Evolutionary conservation across 2,113 vertebrate genomes (phyloP).

Genomic region (Boleophthalmus pectinirostris): DNA sequence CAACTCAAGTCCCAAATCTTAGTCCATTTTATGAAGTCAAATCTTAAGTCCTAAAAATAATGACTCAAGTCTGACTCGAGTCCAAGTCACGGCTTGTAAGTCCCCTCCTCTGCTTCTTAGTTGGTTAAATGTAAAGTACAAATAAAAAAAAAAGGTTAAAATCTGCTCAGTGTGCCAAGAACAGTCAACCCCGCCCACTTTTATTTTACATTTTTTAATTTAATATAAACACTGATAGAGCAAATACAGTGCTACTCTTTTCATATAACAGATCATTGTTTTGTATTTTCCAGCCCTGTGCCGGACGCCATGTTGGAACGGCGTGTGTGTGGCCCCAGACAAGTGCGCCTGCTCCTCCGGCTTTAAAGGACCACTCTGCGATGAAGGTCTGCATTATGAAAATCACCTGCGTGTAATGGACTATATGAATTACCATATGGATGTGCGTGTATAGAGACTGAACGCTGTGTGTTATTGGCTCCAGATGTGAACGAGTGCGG

Average conservation of each 20-base stretch:
- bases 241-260: not conserved
- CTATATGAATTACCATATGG: constrained; percentile 50
- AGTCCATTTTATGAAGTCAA: no score
- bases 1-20: no score
- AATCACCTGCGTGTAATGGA: constrained; percentile 48
- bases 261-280: constrained; percentile 2
- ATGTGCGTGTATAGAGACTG: constrained; percentile 42
- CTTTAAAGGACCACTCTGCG: constrained; percentile 62
- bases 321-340: constrained; percentile 63
- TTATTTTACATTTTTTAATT: no score
- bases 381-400: constrained; percentile 67
- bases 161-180: no score
- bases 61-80: no score
- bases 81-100: no score
- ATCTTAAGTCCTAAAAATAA: no score
- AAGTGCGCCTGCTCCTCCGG: constrained; percentile 67
- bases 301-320: constrained; percentile 57
- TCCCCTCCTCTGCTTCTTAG: no score
- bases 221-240: not conserved
- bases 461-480: constrained; percentile 59
- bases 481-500: constrained; percentile 78
- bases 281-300: constrained; percentile 57
- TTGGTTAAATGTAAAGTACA: no score
- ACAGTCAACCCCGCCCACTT: no score
- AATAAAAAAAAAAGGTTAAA: no score